A percentile compares a stretch with the other conserved stretches of the same genome.
These are phyloP conservation scores for Petromus typicus DNA, from an alignment of 2,113 vertebrate species.

Conservation along the genomic window DNA sequence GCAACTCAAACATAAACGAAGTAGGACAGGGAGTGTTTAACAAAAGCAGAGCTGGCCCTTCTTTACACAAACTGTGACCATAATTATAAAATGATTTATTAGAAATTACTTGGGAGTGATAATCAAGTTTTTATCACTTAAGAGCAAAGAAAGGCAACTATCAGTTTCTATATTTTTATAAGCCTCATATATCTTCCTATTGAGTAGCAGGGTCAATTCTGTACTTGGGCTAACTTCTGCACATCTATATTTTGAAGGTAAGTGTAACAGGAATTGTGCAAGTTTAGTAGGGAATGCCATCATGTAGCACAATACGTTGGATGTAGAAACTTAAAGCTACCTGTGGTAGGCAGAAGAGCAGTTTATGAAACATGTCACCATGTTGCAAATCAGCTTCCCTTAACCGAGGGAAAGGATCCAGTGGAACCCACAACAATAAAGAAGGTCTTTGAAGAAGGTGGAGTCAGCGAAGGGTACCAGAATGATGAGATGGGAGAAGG, in stretches of 20 bases:
- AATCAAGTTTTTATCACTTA: conserved; percentile 30
- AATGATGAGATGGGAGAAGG: neutral
- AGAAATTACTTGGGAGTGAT: neutral
- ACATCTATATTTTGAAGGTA: neutral
- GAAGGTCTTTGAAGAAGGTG: neutral
- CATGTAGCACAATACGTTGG: no score
- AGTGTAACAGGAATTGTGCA: neutral
- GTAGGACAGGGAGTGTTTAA: neutral
- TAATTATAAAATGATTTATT: conserved; percentile 34
- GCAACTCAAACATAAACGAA: conserved; percentile 33
- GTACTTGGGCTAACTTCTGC: neutral
- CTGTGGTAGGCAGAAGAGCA: neutral
- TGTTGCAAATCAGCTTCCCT: neutral
- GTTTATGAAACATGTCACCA: neutral
- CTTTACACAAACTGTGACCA: neutral
- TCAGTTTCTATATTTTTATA: neutral
- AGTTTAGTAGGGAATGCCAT: neutral
- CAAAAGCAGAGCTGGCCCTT: neutral
- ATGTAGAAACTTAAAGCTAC: neutral
- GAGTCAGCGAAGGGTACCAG: neutral
- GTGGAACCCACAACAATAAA: neutral
- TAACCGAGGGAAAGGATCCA: neutral
- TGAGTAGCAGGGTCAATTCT: neutral
- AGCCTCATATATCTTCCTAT: neutral
- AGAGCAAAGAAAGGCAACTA: neutral